Evolutionary conservation across 2,113 vertebrate genomes (phyloP).

Genomic region (Shinisaurus crocodilurus): DNA sequence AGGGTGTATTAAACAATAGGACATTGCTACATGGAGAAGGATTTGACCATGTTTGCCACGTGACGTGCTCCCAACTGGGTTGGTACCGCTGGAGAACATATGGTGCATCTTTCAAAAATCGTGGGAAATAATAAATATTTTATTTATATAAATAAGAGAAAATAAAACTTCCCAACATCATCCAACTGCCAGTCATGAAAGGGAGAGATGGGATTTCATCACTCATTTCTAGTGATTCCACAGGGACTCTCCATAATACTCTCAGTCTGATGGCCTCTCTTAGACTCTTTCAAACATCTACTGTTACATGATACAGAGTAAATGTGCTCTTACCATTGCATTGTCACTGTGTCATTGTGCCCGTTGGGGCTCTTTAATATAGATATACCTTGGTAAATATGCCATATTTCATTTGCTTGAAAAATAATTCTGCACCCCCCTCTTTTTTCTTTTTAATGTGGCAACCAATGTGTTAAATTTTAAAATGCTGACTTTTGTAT

Average conservation of each 20-base stretch:
- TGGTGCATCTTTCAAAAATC: background rate
- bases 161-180: background rate
- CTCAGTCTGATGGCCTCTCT: background rate
- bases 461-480: background rate
- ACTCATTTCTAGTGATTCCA: background rate
- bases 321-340: background rate
- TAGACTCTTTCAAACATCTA: background rate
- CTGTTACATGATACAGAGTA: background rate
- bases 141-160: too few relatives aligned
- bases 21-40: background rate
- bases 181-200: background rate
- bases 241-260: background rate
- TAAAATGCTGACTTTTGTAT: background rate
- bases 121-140: background rate
- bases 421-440: background rate
- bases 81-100: background rate
- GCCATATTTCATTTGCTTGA: slow-evolving; percentile 27
- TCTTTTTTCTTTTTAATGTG: background rate
- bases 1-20: background rate
- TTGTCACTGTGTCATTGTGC: background rate
- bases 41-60: background rate
- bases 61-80: background rate
- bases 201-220: background rate
- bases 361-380: background rate
- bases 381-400: background rate